A percentile compares a stretch with the other conserved stretches of the same genome.
These are phyloP conservation scores for Caerostris darwini DNA, from an alignment of 1,140 invertebrate genomes.

Conservation along the genomic window DNA sequence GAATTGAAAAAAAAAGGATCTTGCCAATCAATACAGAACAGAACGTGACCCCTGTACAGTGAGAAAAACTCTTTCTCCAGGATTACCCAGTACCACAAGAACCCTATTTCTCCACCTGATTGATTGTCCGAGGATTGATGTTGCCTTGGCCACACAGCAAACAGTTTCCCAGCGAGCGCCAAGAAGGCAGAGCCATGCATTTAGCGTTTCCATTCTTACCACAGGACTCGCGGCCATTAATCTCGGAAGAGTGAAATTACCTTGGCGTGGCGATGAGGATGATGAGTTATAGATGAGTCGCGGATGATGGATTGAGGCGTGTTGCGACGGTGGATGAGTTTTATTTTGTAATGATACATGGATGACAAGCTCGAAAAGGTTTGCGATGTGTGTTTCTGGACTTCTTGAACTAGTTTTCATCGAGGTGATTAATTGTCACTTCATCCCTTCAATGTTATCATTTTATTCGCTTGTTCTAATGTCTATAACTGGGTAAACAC, in stretches of 20 bases:
- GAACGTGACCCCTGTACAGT: slow-evolving; percentile 16
- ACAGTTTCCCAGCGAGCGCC: background rate
- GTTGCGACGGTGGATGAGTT: background rate
- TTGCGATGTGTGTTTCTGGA: background rate
- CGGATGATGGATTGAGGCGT: background rate
- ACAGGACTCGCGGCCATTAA: background rate
- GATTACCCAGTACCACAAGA: slow-evolving; percentile 20
- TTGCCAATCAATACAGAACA: background rate
- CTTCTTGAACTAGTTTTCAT: no score
- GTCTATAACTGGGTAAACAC: no score
- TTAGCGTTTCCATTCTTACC: slow-evolving; percentile 22
- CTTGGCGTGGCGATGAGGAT: slow-evolving; percentile 26
- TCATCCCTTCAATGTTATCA: no score
- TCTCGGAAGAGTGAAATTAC: slow-evolving; percentile 9
- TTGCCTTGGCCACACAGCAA: background rate
- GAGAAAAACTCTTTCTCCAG: background rate
- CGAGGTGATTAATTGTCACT: no score
- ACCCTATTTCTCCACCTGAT: background rate
- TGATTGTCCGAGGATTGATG: slow-evolving; percentile 32
- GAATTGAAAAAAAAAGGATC: background rate
- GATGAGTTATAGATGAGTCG: background rate
- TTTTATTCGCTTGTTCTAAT: no score
- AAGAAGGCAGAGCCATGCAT: background rate
- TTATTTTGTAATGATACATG: slow-evolving; percentile 17
- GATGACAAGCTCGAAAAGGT: background rate